Conservation (phyloP, 1,140 invertebrate species). For the Macrobrachium rosenbergii region DNA sequence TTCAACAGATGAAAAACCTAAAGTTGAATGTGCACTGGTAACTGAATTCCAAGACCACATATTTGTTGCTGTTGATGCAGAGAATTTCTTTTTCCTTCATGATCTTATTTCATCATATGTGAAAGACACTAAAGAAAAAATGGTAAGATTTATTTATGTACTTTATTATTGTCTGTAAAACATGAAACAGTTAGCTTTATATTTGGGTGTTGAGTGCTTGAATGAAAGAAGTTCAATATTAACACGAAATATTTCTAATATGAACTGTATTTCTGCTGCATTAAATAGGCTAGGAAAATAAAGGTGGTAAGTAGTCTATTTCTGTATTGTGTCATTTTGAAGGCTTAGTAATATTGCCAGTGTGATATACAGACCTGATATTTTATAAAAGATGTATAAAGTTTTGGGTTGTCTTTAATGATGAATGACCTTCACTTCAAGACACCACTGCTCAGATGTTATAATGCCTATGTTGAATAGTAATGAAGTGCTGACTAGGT, state of each 20-base stretch:
- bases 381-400: background rate
- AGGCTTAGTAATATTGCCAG: conserved; percentile 18
- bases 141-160: conserved; percentile 77
- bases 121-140: conserved; percentile 77
- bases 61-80: conserved; percentile 97
- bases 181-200: background rate
- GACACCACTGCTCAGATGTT: too few species aligned
- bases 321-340: background rate
- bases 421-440: too few species aligned
- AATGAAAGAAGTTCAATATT: background rate
- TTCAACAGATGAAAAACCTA: conserved; percentile 82
- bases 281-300: conserved; percentile 45
- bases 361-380: background rate
- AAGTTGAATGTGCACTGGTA: conserved; percentile 96
- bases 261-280: conserved; percentile 21
- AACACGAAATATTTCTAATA: background rate
- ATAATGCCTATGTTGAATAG: too few species aligned
- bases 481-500: too few species aligned
- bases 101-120: conserved; percentile 96
- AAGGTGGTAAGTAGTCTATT: conserved; percentile 45
- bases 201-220: background rate
- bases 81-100: conserved; percentile 97
- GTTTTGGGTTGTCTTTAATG: too few species aligned
- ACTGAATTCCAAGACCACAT: conserved; percentile 99
- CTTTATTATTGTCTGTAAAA: background rate